Conservation (phyloP, 2,797 vertebrate species). For the Parauchenoglanis ngamensis region DNA sequence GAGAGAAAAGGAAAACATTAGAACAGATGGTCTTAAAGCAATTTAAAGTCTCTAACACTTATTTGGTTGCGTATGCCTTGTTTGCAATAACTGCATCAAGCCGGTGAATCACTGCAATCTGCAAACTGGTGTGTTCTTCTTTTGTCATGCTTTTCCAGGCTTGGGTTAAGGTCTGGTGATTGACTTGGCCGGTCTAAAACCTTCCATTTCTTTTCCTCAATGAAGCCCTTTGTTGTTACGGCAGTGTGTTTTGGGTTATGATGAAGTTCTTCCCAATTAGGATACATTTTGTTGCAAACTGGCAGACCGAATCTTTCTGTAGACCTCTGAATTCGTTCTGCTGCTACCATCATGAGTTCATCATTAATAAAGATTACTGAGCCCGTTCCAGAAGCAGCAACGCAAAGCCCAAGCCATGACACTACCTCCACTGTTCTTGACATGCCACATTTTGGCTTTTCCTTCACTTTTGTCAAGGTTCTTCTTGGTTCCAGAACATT, state of each 20-base stretch:
- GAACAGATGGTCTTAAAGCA: not conserved
- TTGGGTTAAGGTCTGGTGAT: not conserved
- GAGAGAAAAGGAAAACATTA: not conserved
- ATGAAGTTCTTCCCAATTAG: not conserved
- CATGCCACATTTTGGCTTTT: no score
- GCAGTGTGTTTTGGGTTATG: not conserved
- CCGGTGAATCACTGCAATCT: not conserved
- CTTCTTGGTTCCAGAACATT: no score
- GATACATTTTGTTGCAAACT: no score
- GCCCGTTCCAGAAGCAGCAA: no score
- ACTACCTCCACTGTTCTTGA: no score
- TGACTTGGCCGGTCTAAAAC: not conserved
- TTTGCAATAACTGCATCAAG: not conserved
- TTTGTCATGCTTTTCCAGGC: not conserved
- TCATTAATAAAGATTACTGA: no score
- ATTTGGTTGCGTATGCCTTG: not conserved
- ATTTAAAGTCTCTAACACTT: no score
- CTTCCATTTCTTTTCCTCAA: not conserved
- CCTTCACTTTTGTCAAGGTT: no score
- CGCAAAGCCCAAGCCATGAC: no score
- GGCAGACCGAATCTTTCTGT: no score
- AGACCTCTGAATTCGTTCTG: no score
- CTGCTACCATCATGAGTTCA: no score
- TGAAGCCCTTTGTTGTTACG: not conserved
- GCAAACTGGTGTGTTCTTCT: not conserved